These are phyloP conservation scores for Muscicapa comitata DNA, from an alignment of 2,797 vertebrate species.

Conservation along the genomic window DNA sequence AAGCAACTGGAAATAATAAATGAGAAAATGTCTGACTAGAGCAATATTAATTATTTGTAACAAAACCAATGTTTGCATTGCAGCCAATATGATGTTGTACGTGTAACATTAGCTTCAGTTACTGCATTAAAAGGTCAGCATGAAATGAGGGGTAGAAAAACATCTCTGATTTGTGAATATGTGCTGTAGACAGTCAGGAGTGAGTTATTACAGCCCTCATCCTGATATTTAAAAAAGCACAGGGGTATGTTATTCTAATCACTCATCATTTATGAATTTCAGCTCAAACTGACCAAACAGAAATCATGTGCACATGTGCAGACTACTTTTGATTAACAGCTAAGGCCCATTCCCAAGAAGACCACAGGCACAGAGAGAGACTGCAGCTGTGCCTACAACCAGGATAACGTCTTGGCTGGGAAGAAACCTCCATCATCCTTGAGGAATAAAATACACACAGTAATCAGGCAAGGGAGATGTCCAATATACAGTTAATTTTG, in stretches of 20 bases:
- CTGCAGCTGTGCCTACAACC: background rate
- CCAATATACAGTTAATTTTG: constrained; percentile 55
- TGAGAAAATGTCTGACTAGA: background rate
- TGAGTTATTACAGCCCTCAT: background rate
- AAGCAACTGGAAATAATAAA: background rate
- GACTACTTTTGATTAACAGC: background rate
- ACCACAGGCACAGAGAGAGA: background rate
- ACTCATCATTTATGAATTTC: background rate
- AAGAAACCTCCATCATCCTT: background rate
- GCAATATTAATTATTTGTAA: constrained; percentile 30
- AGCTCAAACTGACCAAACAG: background rate
- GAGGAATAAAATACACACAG: constrained; percentile 12
- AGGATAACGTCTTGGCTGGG: background rate
- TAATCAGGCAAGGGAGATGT: constrained; percentile 57
- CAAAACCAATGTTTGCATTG: background rate
- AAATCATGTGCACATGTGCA: background rate
- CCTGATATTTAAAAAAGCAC: background rate
- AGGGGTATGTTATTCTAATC: background rate
- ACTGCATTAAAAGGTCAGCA: background rate
- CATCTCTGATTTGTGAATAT: background rate
- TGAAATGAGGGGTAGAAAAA: background rate
- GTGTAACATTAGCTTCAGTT: background rate
- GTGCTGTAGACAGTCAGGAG: background rate
- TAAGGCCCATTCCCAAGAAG: background rate
- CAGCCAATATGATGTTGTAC: background rate